Conservation (phyloP, 1,140 invertebrate species). For the Anastrepha ludens region DNA sequence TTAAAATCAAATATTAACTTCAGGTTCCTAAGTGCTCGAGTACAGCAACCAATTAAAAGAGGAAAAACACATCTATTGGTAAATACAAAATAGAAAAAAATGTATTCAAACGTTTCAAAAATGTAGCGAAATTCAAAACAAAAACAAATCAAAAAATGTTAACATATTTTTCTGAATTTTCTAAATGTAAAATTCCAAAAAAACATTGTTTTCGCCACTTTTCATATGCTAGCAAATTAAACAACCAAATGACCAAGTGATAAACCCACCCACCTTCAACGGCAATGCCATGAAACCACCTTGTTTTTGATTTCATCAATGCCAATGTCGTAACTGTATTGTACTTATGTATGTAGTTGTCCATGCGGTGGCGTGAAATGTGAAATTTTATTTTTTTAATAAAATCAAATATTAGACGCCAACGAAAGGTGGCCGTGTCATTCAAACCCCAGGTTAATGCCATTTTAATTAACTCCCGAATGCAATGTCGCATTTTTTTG, state of each 20-base stretch:
- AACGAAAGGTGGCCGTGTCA: background rate
- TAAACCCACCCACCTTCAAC: background rate
- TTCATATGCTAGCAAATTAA: background rate
- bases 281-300: background rate
- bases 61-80: no score
- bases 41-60: no score
- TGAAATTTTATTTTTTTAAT: constrained; percentile 29
- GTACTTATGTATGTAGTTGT: constrained; percentile 4
- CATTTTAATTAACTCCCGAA: background rate
- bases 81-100: no score
- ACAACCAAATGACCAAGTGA: background rate
- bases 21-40: no score
- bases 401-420: background rate
- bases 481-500: no score
- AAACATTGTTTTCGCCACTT: background rate
- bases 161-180: background rate
- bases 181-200: no score
- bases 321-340: constrained; percentile 40
- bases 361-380: background rate
- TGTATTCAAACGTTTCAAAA: no score
- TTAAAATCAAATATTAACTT: no score
- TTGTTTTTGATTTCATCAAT: constrained; percentile 9
- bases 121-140: no score
- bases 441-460: constrained; percentile 36
- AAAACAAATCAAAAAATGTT: background rate